Base-by-base conservation (phyloP, 1,140 invertebrate species). In the Conus betulinus region DNA sequence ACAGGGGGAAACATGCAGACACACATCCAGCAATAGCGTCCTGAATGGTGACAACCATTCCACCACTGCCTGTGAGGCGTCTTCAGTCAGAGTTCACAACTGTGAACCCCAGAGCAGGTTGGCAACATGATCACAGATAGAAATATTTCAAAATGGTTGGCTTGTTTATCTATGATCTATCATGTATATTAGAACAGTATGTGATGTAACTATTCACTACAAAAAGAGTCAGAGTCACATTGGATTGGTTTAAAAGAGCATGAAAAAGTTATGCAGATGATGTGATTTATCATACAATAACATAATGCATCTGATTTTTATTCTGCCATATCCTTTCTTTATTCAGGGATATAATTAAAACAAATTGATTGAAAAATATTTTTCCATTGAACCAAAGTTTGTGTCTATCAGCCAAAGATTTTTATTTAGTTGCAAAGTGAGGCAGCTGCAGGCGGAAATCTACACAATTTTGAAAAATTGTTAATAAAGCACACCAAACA, bases 31-130 rank as follows among this genome's bases (percentile, higher is more conserved):
- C 52, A 88, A 88, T 57, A 83, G 88, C 6, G 63, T 85, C 55
- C 57, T n/a, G 7, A 88, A 57, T 15, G 76, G 76, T 52, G 88
- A 57, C 23, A 60, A 55, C 20, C 27, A 71, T 53, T 20, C 39
- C 5, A 53, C 79, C 39, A 23, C 51, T 23, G 13, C 39, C 8
- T 15, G 11, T 7, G 11, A 81, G 7, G 76, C 1, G 2, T 13
- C 3, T 25, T 10, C n/a, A 15, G 51, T 87, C 20, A 87, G 84
- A 87, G 81, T 89, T 23, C 84, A 87, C 60, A 89, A 89, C 55
- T 23, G 88, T 13, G 88, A 89, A 6, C 88, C 88, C 53, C 85
- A 87, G 20, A 76, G 79, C 74, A 89, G 88, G 88, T 89, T n/a
- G 27, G 76, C 25, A 7, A 51, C 25, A 51, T 4, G 13, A 20